Base-by-base conservation (phyloP, 2,888 invertebrate species). In the Vannuccia rotundouncinata region DNA sequence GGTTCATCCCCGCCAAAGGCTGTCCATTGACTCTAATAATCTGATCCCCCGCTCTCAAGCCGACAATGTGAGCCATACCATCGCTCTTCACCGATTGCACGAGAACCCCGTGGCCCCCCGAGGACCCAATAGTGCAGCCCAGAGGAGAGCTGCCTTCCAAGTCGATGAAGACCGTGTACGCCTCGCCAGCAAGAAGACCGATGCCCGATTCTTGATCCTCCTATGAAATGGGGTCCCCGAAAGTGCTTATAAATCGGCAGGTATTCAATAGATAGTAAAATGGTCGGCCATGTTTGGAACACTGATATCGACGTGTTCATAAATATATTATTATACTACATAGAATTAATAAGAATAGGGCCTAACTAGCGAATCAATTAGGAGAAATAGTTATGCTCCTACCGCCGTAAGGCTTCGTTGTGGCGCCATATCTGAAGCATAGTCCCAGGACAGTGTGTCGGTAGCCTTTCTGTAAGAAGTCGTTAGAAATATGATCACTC, bases 21-120 rank as follows among this genome's bases (percentile, higher is more conserved):
- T 45, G 45, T 10, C 95, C 95, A 89, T 95, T 95, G 83, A 95
- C 92, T 85, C 94, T 91, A 83, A 95, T 91, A 85, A 96, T 92
- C 89, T 96, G 95, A 89, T 96, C 95, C 79, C 95, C 95, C 81
- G 95, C 95, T 91, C 92, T 92, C 78, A 96, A 89, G 82, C 95
- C 95, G 87, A 93, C 93, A 77, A 91, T 89, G 85, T 93, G 92
- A 0, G 95, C 95, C 87, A 94, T 94, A 45, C 45, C 45, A 17
- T 17, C 45, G 10, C 17, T 17, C 10, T 17, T 5, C 45, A 45
- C 45, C 45, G 45, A 45, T 17, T 45, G 45, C 10, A 45, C 17
- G 45, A 45, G 45, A 45, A 45, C 45, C 5, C 10, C 5, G 10
- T 5, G 17, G 17, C 45, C 10, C 5, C 17, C 45, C 10, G 45